phyloP scores from a whole-genome alignment of 2,888 invertebrate genomes.

The Acholoe squamosa region DNA sequence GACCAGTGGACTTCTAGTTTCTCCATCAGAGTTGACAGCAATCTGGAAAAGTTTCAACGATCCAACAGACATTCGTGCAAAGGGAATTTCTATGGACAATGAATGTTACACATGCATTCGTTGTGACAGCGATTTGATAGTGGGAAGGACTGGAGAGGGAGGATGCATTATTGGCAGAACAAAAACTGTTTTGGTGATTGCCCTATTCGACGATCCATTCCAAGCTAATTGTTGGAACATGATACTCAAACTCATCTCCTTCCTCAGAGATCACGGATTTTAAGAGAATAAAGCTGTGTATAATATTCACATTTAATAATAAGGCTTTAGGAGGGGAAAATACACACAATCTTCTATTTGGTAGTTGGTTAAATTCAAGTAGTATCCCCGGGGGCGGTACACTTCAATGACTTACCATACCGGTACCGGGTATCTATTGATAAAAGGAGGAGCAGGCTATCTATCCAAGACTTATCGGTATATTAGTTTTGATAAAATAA shows the following conservation, averaged over 20 bases:
- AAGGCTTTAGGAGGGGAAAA: no score
- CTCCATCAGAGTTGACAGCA: neutral
- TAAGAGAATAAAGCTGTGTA: no score
- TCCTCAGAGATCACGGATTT: conserved; percentile 43
- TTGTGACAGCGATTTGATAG: conserved; percentile 39
- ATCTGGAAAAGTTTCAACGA: conserved; percentile 52
- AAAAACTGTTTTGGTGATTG: neutral
- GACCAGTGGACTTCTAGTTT: neutral
- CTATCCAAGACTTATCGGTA: no score
- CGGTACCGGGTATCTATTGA: no score
- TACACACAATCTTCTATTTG: no score
- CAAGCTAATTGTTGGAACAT: conserved; percentile 51
- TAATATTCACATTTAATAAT: no score
- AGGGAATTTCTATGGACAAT: neutral
- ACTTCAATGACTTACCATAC: no score
- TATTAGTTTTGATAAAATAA: no score
- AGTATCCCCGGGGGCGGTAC: no score
- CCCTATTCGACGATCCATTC: conserved; percentile 31
- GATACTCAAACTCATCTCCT: conserved; percentile 32
- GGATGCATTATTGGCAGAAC: conserved; percentile 27
- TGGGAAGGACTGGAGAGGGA: conserved; percentile 23
- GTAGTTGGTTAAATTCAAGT: no score
- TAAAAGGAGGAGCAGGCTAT: no score
- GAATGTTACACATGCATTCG: conserved; percentile 40
- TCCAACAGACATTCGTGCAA: conserved; percentile 49